Evolutionary conservation across 2,113 vertebrate species (phyloP), one percentile per base, ranked within the genome.

Genomic region (Zapornia atra): DNA sequence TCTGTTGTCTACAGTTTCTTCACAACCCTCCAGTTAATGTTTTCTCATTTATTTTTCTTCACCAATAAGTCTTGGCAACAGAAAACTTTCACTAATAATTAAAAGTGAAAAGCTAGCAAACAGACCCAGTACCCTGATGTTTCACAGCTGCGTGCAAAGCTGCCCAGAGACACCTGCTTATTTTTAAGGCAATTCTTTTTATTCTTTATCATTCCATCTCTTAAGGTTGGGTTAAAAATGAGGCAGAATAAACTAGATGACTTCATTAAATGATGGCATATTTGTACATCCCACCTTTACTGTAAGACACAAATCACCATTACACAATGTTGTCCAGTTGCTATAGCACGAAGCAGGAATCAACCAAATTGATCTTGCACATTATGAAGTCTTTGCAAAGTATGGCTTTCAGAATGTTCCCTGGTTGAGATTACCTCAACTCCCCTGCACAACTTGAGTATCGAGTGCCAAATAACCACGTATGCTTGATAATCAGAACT

Each of bases 101-200:
- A 88, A 78, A 94, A 90, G 40, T 36, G 54, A 92, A 91, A 96
- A 95, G 34, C 72, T 71, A 84, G 56, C 13, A 29, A 80, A 65
- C 15, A 78, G 65, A 77, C 15, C 19, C 50, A 53, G 46, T 61
- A 87, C 54, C 25, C 26, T 87, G 65, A 95, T 69, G 79, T 54
- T 94, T 90, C 86, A 86, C 79, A 96, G 72, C 51, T 83, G 70
- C 11, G 4, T 38, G 64, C 24, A 92, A 60, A 94, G 51, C 64
- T 72, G 29, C 34, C 59, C 60, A 77, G 44, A 90, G 51, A 95
- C 75, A 97, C 81, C 76, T 85, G 82, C 72, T 90, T 84, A 82
- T 92, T 84, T 94, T 93, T 54, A 90, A 7, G 86, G 34, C 48
- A 81, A 70, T 94, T 68, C 36, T 40, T 94, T 91, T 93, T 31